Evolutionary conservation across 2,888 invertebrate species (phyloP).

Genomic region (Allophyes oxyacanthae): DNA sequence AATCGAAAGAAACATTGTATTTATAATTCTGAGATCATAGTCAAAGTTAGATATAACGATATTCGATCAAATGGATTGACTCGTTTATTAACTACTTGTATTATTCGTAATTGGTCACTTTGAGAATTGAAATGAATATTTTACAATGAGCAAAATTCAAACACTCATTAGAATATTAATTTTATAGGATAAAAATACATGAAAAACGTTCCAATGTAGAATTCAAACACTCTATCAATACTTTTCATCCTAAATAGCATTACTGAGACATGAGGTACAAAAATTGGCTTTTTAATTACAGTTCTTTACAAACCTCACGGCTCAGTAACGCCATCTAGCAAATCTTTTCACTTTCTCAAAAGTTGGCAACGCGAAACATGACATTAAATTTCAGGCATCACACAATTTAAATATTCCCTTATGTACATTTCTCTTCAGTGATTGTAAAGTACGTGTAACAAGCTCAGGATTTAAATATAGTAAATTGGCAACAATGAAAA

Average conservation of each 20-base stretch:
- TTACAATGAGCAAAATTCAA: constrained; percentile 64
- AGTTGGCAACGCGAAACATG: constrained; percentile 37
- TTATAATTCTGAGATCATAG: constrained; percentile 40
- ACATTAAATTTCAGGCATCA: background rate
- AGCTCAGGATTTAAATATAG: constrained; percentile 64
- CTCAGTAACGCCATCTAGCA: constrained; percentile 40
- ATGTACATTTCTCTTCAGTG: constrained; percentile 33
- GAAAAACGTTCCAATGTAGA: constrained; percentile 34
- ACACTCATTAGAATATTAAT: constrained; percentile 51
- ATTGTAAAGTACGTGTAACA: constrained; percentile 55
- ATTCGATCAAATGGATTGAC: constrained; percentile 26
- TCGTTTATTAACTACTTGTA: too few species aligned
- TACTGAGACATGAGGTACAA: constrained; percentile 28
- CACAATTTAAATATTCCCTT: constrained; percentile 27
- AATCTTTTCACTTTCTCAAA: constrained; percentile 20
- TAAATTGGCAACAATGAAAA: constrained; percentile 85
- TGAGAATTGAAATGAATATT: constrained; percentile 52
- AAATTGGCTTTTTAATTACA: constrained; percentile 11
- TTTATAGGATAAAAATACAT: constrained; percentile 52
- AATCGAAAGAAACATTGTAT: constrained; percentile 10
- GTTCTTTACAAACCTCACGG: constrained; percentile 5
- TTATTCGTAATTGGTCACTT: constrained; percentile 51
- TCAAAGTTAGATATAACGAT: constrained; percentile 31
- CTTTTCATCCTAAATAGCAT: constrained; percentile 23
- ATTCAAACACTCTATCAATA: constrained; percentile 28